Base-by-base conservation (phyloP, 2,797 vertebrate species). In the Scleropages formosus region DNA sequence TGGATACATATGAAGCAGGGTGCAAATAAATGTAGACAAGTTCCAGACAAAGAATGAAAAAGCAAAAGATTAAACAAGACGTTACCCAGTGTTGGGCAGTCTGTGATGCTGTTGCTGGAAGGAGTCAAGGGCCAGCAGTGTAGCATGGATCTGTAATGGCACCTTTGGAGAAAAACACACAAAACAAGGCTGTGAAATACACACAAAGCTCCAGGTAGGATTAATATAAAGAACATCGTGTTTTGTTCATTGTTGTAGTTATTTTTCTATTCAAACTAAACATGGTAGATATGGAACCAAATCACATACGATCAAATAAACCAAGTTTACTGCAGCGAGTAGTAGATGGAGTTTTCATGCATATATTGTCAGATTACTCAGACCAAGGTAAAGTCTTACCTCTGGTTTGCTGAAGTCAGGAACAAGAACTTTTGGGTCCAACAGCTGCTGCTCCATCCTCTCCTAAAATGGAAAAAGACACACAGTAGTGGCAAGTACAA, bases 331-430 rank as follows among this genome's bases (percentile, higher is more conserved):
- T n/a, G n/a, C n/a, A n/a, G n/a, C n/a, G 46, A 8, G 31, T 39
- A 39, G 31, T 39, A 31, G 31, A 6, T 39, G 31, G 39, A 2
- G 6, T 39, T 39, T 31, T 2, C 6, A 6, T 2, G 31, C 31
- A 39, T 39, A n/a, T n/a, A n/a, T n/a, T n/a, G n/a, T 39, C 31
- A 39, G 6, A 6, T 39, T 39, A 39, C 31, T 39, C 39, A 39
- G 4, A 44, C 71, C 20, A 12, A 4, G 44, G 62, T 1, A 12
- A 18, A 71, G 76, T 76, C 87, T 85, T 77, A 98, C 98, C 94
- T 98, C 95, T 78, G 96, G 94, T 87, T 96, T 98, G 89, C 97
- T 98, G 81, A 95, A 96, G 88, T 99, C 98, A 13, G 92, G 94
- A 82, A 86, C 92, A 77, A 99, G 90, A 76, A 91, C 94, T 73